Conservation (phyloP, 1,140 invertebrate genomes). For the Brachystomella parvula region DNA sequence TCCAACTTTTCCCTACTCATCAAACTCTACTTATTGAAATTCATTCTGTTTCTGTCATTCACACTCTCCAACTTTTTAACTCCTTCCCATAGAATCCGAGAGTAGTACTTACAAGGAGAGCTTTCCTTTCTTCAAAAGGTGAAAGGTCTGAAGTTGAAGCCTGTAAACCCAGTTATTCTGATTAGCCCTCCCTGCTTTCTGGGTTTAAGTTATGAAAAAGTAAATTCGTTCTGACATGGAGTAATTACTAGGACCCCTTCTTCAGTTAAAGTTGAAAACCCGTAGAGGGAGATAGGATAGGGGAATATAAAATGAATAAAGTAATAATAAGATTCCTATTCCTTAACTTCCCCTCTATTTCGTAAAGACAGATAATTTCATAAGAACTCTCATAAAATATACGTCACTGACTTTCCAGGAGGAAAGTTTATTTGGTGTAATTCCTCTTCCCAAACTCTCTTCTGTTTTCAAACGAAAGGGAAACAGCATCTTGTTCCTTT, state of each 20-base stretch:
- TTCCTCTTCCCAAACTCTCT: not conserved
- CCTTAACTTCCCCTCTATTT: not conserved
- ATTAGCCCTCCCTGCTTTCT: no score
- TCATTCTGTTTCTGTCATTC: not conserved
- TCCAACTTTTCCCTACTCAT: not conserved
- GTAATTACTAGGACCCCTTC: not conserved
- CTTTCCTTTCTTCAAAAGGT: no score
- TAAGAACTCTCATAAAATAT: conserved; percentile 9
- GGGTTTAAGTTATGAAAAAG: conserved; percentile 5
- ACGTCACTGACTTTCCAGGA: not conserved
- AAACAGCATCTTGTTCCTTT: conserved; percentile 4
- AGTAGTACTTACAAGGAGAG: no score
- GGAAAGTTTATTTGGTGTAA: not conserved
- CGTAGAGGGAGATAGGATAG: not conserved
- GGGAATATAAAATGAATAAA: not conserved
- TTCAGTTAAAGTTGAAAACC: not conserved
- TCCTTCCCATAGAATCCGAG: no score
- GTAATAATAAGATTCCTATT: not conserved
- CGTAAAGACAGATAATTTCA: not conserved
- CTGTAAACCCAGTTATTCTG: not conserved
- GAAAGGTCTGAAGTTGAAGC: no score
- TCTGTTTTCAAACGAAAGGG: not conserved
- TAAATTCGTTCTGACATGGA: not conserved
- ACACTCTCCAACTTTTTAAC: not conserved
- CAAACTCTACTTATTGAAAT: not conserved